Conservation (phyloP, 1,140 invertebrate species). For the Rhyzopertha dominica region DNA sequence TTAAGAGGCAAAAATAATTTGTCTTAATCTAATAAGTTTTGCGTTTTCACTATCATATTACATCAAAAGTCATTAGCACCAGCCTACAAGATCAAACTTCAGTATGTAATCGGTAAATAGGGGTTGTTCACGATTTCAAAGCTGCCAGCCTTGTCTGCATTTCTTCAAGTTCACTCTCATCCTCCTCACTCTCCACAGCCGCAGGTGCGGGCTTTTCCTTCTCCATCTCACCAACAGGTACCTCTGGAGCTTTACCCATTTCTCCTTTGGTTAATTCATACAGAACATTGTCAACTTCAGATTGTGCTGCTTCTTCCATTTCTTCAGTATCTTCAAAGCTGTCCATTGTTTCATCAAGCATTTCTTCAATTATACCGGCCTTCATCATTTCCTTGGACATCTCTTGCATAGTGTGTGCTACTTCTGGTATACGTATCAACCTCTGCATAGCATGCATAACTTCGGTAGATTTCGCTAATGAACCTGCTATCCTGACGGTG, state of each 20-base stretch:
- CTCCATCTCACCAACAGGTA: slow-evolving; percentile 61
- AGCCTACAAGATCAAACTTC: too few relatives aligned
- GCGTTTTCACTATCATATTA: too few relatives aligned
- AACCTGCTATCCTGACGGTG: slow-evolving; percentile 42
- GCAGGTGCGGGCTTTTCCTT: slow-evolving; percentile 49
- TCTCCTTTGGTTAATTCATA: slow-evolving; percentile 78
- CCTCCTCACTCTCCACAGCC: slow-evolving; percentile 54
- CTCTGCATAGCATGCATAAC: slow-evolving; percentile 96
- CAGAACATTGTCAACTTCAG: slow-evolving; percentile 44
- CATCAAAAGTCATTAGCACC: too few relatives aligned
- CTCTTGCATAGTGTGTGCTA: slow-evolving; percentile 94
- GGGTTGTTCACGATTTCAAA: slow-evolving; percentile 70
- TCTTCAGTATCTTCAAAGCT: slow-evolving; percentile 83
- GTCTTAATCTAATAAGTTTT: too few relatives aligned
- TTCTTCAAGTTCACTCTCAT: slow-evolving; percentile 75
- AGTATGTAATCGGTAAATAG: too few relatives aligned
- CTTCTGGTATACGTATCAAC: slow-evolving; percentile 84
- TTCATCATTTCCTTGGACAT: slow-evolving; percentile 99
- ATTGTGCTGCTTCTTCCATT: slow-evolving; percentile 82
- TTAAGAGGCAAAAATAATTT: too few relatives aligned
- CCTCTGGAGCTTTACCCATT: slow-evolving; percentile 81
- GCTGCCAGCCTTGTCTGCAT: slow-evolving; percentile 82
- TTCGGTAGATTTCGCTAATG: slow-evolving; percentile 46
- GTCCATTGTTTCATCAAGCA: slow-evolving; percentile 98
- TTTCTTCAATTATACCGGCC: slow-evolving; percentile 98